A percentile compares a stretch with the other conserved stretches of the same genome.
Conservation (phyloP, 2,888 invertebrate genomes). For the Drosophila koepferae region DNA sequence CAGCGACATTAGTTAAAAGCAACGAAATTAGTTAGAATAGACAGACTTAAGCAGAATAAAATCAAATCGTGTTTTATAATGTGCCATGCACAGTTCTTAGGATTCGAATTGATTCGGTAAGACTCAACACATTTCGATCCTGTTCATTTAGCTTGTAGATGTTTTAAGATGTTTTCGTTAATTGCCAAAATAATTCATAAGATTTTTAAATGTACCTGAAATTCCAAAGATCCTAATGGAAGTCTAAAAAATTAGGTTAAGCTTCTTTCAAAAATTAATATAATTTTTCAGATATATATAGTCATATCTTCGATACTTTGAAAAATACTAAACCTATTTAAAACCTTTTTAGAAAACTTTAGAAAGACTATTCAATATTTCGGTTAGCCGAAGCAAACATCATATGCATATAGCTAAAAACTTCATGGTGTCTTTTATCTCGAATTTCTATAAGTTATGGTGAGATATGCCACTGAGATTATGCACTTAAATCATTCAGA, state of each 20-base stretch:
- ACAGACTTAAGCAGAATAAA: constrained; percentile 50
- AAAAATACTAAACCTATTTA: constrained; percentile 6
- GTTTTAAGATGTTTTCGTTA: constrained; percentile 60
- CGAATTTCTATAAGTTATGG: constrained; percentile 22
- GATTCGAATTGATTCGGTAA: constrained; percentile 14
- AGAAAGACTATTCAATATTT: constrained; percentile 23
- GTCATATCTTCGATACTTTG: constrained; percentile 33
- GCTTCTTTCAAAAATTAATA: constrained; percentile 54
- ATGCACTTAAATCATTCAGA: constrained; percentile 64
- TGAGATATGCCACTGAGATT: constrained; percentile 36
- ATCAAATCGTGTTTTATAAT: constrained; percentile 65
- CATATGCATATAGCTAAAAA: background rate
- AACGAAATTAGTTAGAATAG: constrained; percentile 57
- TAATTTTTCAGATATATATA: constrained; percentile 24
- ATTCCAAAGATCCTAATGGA: constrained; percentile 69
- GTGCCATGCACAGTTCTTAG: constrained; percentile 49
- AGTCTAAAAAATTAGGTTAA: constrained; percentile 70
- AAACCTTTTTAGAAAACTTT: background rate
- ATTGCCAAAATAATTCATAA: constrained; percentile 75
- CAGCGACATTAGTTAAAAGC: constrained; percentile 80
- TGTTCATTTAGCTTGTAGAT: constrained; percentile 44
- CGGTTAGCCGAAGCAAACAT: constrained; percentile 43
- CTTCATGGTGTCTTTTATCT: background rate
- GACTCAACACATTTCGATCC: constrained; percentile 1
- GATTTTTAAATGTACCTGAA: constrained; percentile 79